A percentile compares a stretch with the other conserved stretches of the same genome.
Conservation (phyloP, 2,797 vertebrate genomes). For the Neosilurus hyrtlii region DNA sequence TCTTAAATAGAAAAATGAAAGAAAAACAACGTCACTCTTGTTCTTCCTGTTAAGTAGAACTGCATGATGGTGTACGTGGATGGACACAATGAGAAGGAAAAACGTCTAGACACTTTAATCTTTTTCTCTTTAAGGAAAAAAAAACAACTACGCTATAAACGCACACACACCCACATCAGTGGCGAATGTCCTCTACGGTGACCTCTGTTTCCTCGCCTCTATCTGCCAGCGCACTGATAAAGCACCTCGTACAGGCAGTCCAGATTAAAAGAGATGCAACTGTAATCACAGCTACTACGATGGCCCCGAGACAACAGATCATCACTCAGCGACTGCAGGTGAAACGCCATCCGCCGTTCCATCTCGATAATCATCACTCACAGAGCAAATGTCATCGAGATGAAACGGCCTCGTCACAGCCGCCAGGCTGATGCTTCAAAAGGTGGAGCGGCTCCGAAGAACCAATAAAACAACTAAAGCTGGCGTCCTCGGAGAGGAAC, state of each 20-base stretch:
- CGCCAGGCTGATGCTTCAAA: constrained; percentile 1
- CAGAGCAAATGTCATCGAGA: constrained; percentile 27
- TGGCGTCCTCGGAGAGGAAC: neutral
- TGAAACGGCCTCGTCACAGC: constrained; percentile 22
- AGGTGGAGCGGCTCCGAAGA: constrained; percentile 13
- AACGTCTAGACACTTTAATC: neutral
- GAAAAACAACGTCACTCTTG: neutral
- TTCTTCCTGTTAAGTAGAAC: neutral
- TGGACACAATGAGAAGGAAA: neutral
- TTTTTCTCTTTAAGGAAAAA: neutral
- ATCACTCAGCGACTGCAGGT: constrained; percentile 27
- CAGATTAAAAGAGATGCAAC: constrained; percentile 46
- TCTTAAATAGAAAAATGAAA: neutral
- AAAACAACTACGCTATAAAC: constrained; percentile 2
- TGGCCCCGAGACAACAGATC: constrained; percentile 27
- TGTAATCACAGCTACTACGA: constrained; percentile 19
- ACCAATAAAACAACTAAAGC: constrained; percentile 21
- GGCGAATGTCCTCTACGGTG: constrained; percentile 22
- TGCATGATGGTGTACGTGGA: neutral
- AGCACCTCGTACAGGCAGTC: constrained; percentile 6
- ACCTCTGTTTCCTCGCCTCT: constrained; percentile 30
- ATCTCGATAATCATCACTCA: constrained; percentile 39
- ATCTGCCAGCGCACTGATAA: constrained; percentile 33
- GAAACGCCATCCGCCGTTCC: neutral
- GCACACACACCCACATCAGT: neutral